A percentile compares a stretch with the other conserved stretches of the same genome.
Conservation (phyloP, 2,113 vertebrate species). For the Rhegmatorhina hoffmannsi region DNA sequence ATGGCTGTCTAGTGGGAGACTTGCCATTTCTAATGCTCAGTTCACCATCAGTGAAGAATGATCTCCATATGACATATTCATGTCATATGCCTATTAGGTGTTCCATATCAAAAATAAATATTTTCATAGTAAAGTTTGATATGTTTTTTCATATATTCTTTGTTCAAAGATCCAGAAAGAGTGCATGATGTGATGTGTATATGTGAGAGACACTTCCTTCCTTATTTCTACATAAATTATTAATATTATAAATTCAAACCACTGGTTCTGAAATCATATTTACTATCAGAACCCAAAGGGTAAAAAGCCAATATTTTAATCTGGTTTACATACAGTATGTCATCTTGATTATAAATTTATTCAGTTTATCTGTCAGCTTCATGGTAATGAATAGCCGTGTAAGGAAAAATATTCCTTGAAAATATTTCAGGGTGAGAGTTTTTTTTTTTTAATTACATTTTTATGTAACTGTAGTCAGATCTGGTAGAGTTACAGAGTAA, state of each 20-base stretch:
- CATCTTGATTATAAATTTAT: slow-evolving; percentile 66
- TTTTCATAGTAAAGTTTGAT: not conserved
- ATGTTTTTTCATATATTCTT: not conserved
- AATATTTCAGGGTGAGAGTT: slow-evolving; percentile 60
- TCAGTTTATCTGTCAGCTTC: slow-evolving; percentile 63
- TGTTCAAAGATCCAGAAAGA: not conserved
- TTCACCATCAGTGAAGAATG: not conserved
- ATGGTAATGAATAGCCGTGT: slow-evolving; percentile 51
- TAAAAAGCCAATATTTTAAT: slow-evolving; percentile 67
- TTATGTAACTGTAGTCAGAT: slow-evolving; percentile 66
- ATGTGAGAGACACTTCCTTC: not conserved
- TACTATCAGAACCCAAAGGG: slow-evolving; percentile 16
- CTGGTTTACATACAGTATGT: slow-evolving; percentile 35
- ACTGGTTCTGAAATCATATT: not conserved
- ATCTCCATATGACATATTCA: not conserved
- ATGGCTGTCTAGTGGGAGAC: not conserved
- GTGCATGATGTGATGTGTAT: not conserved
- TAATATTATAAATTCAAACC: slow-evolving; percentile 29
- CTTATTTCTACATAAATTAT: slow-evolving; percentile 39
- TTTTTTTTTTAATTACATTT: slow-evolving; percentile 67
- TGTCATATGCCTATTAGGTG: not conserved
- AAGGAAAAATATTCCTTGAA: slow-evolving; percentile 50
- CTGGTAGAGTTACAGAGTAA: slow-evolving; percentile 47
- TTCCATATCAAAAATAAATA: not conserved
- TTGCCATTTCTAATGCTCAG: not conserved